Evolutionary conservation across 2,113 vertebrate genomes (phyloP).

Genomic region (Sus scrofa): T2T-Sscrofa CM000820.6:110186501-110187000

Average conservation of each 20-base stretch:
- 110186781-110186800: no score
- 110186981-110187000: neutral
- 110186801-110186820: no score
- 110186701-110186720: no score
- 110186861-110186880: no score
- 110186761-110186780: no score
- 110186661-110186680: no score
- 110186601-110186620: neutral
- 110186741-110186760: no score
- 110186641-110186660: no score
- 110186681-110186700: no score
- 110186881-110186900: neutral
- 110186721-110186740: no score
- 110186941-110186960: neutral
- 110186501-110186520: neutral
- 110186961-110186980: neutral
- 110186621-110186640: neutral
- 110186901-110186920: constrained; percentile 30
- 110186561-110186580: neutral
- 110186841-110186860: no score
- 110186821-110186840: no score
- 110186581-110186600: neutral
- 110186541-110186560: neutral
- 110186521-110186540: neutral
- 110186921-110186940: neutral